phyloP scores from a whole-genome alignment of 1,140 invertebrate genomes.

The Drosophila equinoxialis region DNA sequence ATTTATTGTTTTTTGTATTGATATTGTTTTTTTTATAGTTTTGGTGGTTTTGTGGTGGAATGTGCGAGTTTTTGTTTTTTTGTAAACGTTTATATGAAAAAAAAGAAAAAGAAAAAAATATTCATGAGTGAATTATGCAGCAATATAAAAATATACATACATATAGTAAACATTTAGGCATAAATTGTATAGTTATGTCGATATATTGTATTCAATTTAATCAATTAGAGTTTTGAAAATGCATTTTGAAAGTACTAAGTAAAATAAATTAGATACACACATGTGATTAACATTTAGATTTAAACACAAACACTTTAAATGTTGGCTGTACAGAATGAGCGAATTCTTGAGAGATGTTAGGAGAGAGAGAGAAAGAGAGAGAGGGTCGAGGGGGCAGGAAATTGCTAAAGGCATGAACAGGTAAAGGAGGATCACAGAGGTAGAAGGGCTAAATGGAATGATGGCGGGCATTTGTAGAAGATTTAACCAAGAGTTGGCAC shows the following conservation, averaged over 20 bases:
- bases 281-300: constrained; percentile 55
- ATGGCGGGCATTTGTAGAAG: constrained; percentile 45
- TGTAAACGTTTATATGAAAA: constrained; percentile 79
- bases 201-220: constrained; percentile 36
- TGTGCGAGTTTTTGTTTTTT: constrained; percentile 71
- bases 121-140: constrained; percentile 81
- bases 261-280: constrained; percentile 31
- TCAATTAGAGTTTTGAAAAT: constrained; percentile 39
- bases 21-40: constrained; percentile 37
- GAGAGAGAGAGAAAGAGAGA: neutral
- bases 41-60: constrained; percentile 75
- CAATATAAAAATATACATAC: constrained; percentile 81
- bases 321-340: constrained; percentile 51
- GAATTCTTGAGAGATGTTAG: constrained; percentile 24
- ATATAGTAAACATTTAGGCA: constrained; percentile 80
- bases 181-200: constrained; percentile 48
- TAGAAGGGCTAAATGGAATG: neutral
- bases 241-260: constrained; percentile 45
- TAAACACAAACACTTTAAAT: constrained; percentile 38
- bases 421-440: neutral
- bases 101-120: constrained; percentile 79
- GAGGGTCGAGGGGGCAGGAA: neutral
- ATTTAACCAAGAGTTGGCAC: constrained; percentile 11
- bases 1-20: constrained; percentile 41
- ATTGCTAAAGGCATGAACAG: constrained; percentile 38